Base-by-base conservation (phyloP, 1,140 invertebrate genomes). In the Wiebesia pumilae region DNA sequence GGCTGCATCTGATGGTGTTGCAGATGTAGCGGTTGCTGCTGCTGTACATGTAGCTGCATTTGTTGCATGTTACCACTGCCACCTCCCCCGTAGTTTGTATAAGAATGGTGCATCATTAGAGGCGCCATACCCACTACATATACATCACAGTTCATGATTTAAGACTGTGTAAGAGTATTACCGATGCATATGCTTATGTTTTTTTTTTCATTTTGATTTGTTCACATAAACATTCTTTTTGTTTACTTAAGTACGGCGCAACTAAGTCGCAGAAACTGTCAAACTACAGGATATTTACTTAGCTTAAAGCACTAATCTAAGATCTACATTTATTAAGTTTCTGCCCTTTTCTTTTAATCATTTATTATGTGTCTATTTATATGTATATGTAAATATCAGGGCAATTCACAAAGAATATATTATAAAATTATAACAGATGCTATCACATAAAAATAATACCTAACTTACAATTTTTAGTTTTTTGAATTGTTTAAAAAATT, bases 91-190 rank as follows among this genome's bases (percentile, higher is more conserved):
- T 95, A 95, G 94, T 93, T 95, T 93, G 94, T 93, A 94, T 94
- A 95, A 95, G 94, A 92, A 93, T 94, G 94, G 93, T 94, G 94
- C 94, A 95, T 94, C 94, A 94, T 93, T 92, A 94, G 91, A 94
- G 93, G 94, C 92, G 93, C 92, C 93, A 94, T 94, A 94, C 92
- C 91, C 92, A 94, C 93, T 94, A 93, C 92, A 93, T 93, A 90
- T 93, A 84, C 86, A 94, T 93, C 90, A 94, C 89, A 94, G 90
- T 93, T 93, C 91, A 92, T 91, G 88, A 92, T 91, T 93, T 93
- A 90, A 89, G 90, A 93, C 89, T 91, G 86, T 91, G 88, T 88
- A 89, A 89, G 86, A 88, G 81, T 88, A 67, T 80, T 86, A 71
- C 87, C 85, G 85, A 87, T 83, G 84, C 87, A 62, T 87, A 82